A percentile compares a stretch with the other conserved stretches of the same genome.
Evolutionary conservation across 2,888 invertebrate genomes (phyloP).

Genomic region (Chrysotoxum bicinctum): DNA sequence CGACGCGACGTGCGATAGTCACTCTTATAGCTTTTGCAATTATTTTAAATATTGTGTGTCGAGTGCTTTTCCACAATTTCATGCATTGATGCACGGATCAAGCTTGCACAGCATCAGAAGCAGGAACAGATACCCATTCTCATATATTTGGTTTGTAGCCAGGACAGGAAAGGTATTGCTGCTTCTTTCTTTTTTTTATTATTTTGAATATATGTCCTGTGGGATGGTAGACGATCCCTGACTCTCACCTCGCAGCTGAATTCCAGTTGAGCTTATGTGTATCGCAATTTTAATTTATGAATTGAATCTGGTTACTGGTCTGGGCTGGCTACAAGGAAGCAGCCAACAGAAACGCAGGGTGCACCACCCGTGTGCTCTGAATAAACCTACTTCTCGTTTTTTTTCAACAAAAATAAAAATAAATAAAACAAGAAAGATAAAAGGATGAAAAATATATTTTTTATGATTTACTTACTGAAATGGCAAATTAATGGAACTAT

Average conservation of each 20-base stretch:
- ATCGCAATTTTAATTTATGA: slow-evolving; percentile 70
- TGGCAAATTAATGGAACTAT: slow-evolving; percentile 9
- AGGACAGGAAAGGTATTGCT: not conserved
- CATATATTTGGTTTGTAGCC: slow-evolving; percentile 19
- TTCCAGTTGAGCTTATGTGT: slow-evolving; percentile 44
- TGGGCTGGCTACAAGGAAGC: slow-evolving; percentile 35
- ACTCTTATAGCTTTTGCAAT: slow-evolving; percentile 37
- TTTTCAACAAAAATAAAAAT: not conserved
- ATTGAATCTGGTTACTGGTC: slow-evolving; percentile 63
- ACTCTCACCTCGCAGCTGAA: slow-evolving; percentile 4
- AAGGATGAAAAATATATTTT: slow-evolving; percentile 59
- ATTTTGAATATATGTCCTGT: slow-evolving; percentile 15
- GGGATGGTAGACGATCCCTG: slow-evolving; percentile 9
- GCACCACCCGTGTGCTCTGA: slow-evolving; percentile 23
- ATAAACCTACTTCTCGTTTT: slow-evolving; percentile 6
- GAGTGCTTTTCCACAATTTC: slow-evolving; percentile 44
- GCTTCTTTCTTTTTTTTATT: not conserved
- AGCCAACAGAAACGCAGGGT: slow-evolving; percentile 26
- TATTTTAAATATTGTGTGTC: slow-evolving; percentile 58
- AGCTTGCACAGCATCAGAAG: not conserved
- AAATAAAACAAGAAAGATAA: slow-evolving; percentile 46
- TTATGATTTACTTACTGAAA: slow-evolving; percentile 65
- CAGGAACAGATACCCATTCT: slow-evolving; percentile 1
- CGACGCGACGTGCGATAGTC: not conserved
- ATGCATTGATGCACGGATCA: slow-evolving; percentile 46